These are phyloP conservation scores for Leptoclinus maculatus DNA, from an alignment of 2,797 vertebrate species.

Conservation along the genomic window DNA sequence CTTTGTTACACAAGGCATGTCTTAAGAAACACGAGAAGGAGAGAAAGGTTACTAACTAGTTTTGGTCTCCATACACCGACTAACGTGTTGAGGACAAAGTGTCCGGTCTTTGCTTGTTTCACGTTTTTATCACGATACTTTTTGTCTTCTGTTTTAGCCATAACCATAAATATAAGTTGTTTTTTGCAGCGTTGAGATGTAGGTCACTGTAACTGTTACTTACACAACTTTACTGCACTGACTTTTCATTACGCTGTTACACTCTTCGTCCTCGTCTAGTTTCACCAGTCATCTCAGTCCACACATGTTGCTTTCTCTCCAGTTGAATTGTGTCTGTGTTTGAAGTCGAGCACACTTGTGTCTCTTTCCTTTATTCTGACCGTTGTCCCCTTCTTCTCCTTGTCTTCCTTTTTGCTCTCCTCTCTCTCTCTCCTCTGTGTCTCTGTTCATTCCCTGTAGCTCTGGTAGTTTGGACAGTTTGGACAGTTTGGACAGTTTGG, in stretches of 20 bases:
- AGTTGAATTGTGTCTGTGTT: constrained; percentile 10
- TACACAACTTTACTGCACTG: background rate
- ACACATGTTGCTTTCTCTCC: constrained; percentile 11
- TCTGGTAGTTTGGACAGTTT: constrained; percentile 73
- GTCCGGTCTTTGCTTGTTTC: background rate
- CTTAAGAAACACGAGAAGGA: background rate
- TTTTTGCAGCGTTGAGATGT: background rate
- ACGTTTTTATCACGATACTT: background rate
- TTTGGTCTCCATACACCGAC: background rate
- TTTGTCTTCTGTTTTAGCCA: background rate
- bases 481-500: constrained; percentile 74
- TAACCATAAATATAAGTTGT: background rate
- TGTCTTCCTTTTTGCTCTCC: constrained; percentile 5
- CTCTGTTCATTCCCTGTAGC: constrained; percentile 47
- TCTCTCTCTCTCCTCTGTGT: constrained; percentile 37
- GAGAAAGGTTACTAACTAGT: background rate
- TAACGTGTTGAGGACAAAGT: too few relatives aligned
- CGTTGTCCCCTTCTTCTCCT: constrained; percentile 47
- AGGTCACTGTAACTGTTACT: background rate
- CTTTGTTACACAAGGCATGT: fast-evolving
- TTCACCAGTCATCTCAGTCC: background rate
- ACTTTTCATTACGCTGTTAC: background rate
- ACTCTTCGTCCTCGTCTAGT: background rate
- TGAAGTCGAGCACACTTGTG: constrained; percentile 31
- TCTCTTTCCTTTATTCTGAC: constrained; percentile 48